Base-by-base conservation (phyloP, 2,113 vertebrate genomes). In the Phaethornis superciliosus region DNA sequence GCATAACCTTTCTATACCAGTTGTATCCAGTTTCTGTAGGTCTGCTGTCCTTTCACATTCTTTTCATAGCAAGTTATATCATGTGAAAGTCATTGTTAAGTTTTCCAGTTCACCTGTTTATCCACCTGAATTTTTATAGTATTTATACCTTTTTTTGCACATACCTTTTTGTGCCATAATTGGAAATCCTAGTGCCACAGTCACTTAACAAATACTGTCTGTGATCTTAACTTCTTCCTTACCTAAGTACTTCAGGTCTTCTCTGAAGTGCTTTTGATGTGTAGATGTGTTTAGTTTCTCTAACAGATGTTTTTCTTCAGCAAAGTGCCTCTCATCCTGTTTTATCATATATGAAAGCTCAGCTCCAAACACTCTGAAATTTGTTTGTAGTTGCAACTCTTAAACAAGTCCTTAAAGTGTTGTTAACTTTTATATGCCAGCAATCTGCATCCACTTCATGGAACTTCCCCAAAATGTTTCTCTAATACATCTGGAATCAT, bases 251-350 rank as follows among this genome's bases (percentile, higher is more conserved):
- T 82, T 59, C 63, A 21, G 42, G 79, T 74, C 63, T 89, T 72
- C 35, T 95, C 40, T 82, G 27, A 12, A 15, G 9, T 74, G 76
- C 81, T 94, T 95, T 93, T 78, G 59, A 85, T 83, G 37, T 94
- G 52, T 51, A 81, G 79, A 22, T 82, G 71, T n/a, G 44, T 85
- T 92, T 94, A 60, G 60, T 88, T 92, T 88, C 67, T 83, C 42
- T 55, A 67, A 42, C 90, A 94, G 88, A 75, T 88, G 85, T 80
- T 95, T 90, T 92, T 94, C 51, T 85, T 91, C 82, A 77, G 42
- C 32, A 24, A 59, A 90, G 63, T 78, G 32, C n/a, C 89, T 23
- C 24, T 94, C 22, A 55, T 89, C 51, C 54, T 76, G 22, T 83
- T 96, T 42, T 63, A 83, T 83, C 64, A 18, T 63, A 22, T 59